Base-by-base conservation (phyloP, 1,140 invertebrate species). In the Heliconius eleuchia region DNA sequence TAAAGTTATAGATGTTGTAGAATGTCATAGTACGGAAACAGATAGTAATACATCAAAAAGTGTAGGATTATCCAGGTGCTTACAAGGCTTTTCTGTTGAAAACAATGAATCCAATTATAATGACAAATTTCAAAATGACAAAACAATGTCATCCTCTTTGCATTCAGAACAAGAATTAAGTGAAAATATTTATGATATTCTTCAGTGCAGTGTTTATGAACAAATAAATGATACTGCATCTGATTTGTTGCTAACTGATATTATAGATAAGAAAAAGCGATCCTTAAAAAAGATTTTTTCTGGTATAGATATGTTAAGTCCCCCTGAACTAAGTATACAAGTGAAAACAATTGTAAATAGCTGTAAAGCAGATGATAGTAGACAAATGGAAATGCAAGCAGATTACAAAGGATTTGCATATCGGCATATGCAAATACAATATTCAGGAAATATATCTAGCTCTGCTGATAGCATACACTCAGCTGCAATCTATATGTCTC, bases 191-290 rank as follows among this genome's bases (percentile, higher is more conserved):
- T 91, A 90, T 82, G 81, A 87, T 75, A 77, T 85, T 52, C 85
- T 90, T 75, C 83, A 90, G 60, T 77, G 80, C 9, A 77, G 87
- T 60, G 81, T 90, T 19, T 79, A 88, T 27, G 70, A 52, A 9
- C 85, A 86, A 83, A n/a, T 90, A 13, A 81, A 75, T 74, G 57
- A 79, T 82, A 79, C 84, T 77, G 73, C 76, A 72, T 81, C 86
- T 60, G 70, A n/a, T 11, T 55, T 86, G 19, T 71, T 86, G 19
- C 71, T 82, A 71, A 78, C 80, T 37, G 83, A 86, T 76, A 57
- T 81, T 72, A 80, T 86, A 73, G 72, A 83, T 57, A 83, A 82
- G 50, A 83, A 82, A 16, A 85, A 82, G 74, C 30, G 74, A 37
- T 42, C 34, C 30, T 66, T 87, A 23, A 81, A 82, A 55, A 82